phyloP scores from a whole-genome alignment of 1,140 invertebrate species.

The Phymorhynchus buccinoides region DNA sequence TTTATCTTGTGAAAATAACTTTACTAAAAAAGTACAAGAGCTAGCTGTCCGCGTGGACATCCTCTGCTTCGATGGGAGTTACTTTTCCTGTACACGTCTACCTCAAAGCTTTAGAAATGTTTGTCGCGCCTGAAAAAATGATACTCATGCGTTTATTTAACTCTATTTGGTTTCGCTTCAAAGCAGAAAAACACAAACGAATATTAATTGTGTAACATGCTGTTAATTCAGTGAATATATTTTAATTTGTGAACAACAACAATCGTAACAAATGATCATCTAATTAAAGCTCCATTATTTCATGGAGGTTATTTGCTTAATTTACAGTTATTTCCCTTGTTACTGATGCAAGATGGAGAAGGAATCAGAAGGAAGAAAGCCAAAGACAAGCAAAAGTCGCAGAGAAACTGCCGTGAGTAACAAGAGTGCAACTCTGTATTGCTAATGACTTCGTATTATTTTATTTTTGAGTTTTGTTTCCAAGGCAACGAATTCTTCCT shows the following conservation, averaged over 20 bases:
- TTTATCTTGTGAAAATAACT: no score
- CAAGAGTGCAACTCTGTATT: no score
- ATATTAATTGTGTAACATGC: no score
- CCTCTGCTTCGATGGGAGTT: background rate
- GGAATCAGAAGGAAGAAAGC: slow-evolving; percentile 36
- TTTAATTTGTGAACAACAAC: no score
- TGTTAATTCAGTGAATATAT: no score
- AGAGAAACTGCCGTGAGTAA: slow-evolving; percentile 55
- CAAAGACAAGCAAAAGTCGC: slow-evolving; percentile 54
- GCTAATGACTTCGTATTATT: background rate
- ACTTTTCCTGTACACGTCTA: background rate
- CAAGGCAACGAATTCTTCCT: no score
- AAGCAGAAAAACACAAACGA: no score
- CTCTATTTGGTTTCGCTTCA: no score
- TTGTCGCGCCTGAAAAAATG: no score
- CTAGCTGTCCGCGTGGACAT: background rate
- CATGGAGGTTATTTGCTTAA: background rate
- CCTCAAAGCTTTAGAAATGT: no score
- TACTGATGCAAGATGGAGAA: slow-evolving; percentile 5
- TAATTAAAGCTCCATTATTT: background rate
- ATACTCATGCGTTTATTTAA: no score
- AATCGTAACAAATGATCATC: no score
- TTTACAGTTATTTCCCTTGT: background rate
- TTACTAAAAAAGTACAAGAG: background rate
- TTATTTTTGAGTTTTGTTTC: background rate